A percentile compares a stretch with the other conserved stretches of the same genome.
phyloP scores from a whole-genome alignment of 2,888 invertebrate genomes.

The Cryptocheilus praepositus region DNA sequence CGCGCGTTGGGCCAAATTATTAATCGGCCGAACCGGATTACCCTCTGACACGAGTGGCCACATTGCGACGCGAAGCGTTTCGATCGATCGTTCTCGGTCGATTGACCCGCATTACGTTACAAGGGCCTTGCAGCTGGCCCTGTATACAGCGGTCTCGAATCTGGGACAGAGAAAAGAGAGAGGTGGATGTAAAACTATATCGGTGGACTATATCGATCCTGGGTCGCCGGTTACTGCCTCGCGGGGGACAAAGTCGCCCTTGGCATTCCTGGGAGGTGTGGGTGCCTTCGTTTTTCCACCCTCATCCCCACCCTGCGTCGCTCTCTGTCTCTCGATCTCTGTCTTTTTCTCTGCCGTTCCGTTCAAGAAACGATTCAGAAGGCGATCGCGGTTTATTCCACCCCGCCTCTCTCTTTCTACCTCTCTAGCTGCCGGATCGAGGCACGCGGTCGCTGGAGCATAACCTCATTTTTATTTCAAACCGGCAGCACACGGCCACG shows the following conservation, averaged over 20 bases:
- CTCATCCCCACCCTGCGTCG: constrained; percentile 34
- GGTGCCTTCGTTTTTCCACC: constrained; percentile 50
- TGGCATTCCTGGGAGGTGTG: constrained; percentile 60
- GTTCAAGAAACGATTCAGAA: constrained; percentile 22
- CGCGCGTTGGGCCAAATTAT: no score
- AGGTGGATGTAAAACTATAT: constrained; percentile 35
- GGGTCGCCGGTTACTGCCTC: constrained; percentile 26
- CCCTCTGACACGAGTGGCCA: constrained; percentile 10
- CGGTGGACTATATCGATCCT: constrained; percentile 38
- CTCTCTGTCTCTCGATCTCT: not conserved
- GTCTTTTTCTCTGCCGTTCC: no score
- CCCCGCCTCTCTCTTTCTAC: constrained; percentile 17
- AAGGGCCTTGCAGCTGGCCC: constrained; percentile 41
- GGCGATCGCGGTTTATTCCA: constrained; percentile 32
- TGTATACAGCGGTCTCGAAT: constrained; percentile 41
- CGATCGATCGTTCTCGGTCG: constrained; percentile 32
- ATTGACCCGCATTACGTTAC: constrained; percentile 50
- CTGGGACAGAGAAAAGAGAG: constrained; percentile 47
- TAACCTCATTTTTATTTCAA: constrained; percentile 29
- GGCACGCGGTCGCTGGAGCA: constrained; percentile 34
- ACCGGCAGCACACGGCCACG: not conserved
- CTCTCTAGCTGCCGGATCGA: constrained; percentile 2
- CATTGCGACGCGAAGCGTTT: constrained; percentile 10
- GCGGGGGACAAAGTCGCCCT: constrained; percentile 48
- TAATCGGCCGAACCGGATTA: not conserved